These are phyloP conservation scores for Synchiropus splendidus DNA, from an alignment of 2,113 vertebrate species.

Conservation along the genomic window DNA sequence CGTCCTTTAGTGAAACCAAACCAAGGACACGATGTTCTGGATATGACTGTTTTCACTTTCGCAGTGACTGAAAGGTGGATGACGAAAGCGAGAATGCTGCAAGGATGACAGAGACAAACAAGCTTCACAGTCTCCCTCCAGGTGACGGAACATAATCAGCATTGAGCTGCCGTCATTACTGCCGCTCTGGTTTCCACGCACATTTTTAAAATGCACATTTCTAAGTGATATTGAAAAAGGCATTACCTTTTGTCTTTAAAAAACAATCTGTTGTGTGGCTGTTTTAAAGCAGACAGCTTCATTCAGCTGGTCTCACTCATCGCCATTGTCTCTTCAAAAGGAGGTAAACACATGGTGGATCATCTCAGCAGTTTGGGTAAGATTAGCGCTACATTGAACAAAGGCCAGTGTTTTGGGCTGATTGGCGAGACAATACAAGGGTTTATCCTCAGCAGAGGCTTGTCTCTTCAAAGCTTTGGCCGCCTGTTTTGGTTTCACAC, in stretches of 20 bases:
- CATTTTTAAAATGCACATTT: no score
- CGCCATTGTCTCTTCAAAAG: conserved; percentile 25
- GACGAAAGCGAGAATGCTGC: conserved; percentile 7
- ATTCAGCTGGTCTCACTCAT: conserved; percentile 19
- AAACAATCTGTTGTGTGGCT: conserved; percentile 3
- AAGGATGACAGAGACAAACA: no score
- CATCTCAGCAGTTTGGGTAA: conserved; percentile 26
- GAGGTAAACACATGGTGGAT: conserved; percentile 14
- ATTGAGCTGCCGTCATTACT: conserved; percentile 6
- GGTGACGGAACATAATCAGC: conserved; percentile 7
- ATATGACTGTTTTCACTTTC: conserved; percentile 49
- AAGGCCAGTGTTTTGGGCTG: conserved; percentile 43
- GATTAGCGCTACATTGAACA: conserved; percentile 36
- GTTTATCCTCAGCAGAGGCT: conserved; percentile 32
- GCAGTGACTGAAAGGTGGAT: conserved; percentile 23
- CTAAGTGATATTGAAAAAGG: no score
- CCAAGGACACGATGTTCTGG: conserved; percentile 60
- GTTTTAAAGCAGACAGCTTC: conserved; percentile 22
- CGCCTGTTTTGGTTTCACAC: conserved; percentile 5
- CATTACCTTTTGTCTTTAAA: no score
- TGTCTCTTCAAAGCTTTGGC: conserved; percentile 21
- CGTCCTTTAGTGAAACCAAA: conserved; percentile 51
- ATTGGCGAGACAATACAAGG: conserved; percentile 24
- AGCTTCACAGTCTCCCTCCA: conserved; percentile 13
- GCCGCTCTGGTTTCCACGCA: no score